Conservation (phyloP, 2,888 invertebrate genomes). For the Apodemia mormo region DNA sequence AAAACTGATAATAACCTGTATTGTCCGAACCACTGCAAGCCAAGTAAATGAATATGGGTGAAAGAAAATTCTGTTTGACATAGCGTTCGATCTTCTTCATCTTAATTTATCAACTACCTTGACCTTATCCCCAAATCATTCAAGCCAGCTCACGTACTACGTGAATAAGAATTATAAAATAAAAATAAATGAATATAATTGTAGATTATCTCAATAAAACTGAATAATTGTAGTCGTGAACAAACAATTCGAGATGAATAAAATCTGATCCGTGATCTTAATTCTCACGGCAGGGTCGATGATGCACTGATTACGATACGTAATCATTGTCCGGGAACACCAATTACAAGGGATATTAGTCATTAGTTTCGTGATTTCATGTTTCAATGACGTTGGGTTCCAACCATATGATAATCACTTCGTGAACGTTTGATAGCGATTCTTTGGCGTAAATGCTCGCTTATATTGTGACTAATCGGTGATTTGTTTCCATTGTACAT, state of each 20-base stretch:
- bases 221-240: constrained; percentile 18
- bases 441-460: constrained; percentile 61
- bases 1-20: too few species aligned
- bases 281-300: constrained; percentile 33
- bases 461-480: constrained; percentile 68
- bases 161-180: constrained; percentile 8
- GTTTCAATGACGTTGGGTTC: constrained; percentile 54
- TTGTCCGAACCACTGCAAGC: too few species aligned
- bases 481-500: constrained; percentile 47
- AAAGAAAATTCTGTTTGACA: too few species aligned
- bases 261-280: constrained; percentile 27
- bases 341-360: constrained; percentile 42
- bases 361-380: constrained; percentile 55
- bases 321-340: constrained; percentile 27
- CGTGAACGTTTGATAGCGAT: constrained; percentile 63
- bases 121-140: neutral
- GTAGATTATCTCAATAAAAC: constrained; percentile 17
- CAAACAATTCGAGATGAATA: constrained; percentile 15
- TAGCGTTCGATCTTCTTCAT: neutral
- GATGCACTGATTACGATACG: constrained; percentile 30
- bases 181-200: constrained; percentile 16
- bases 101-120: neutral
- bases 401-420: constrained; percentile 59
- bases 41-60: too few species aligned
- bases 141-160: constrained; percentile 8